Conservation (phyloP, 2,797 vertebrate species). For the Triplophysa yarkandensis region DNA sequence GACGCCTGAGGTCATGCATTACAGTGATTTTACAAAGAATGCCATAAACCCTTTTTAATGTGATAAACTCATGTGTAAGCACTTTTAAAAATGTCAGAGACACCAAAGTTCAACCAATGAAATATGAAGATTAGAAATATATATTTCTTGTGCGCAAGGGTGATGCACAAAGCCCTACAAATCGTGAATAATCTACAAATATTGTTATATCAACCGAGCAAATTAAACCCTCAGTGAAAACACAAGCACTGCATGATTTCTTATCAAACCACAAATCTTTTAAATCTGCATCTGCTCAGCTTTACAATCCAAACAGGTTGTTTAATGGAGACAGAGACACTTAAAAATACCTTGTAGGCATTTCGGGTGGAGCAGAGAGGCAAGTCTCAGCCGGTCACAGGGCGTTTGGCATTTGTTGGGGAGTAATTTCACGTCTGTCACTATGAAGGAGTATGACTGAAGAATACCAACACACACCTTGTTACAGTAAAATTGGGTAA, state of each 20-base stretch:
- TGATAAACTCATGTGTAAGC: background rate
- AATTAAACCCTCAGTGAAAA: background rate
- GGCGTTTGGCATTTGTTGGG: constrained; percentile 26
- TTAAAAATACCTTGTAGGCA: constrained; percentile 17
- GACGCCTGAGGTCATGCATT: background rate
- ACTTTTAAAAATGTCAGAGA: background rate
- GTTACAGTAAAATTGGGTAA: background rate
- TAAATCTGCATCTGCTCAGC: constrained; percentile 11
- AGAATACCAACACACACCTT: constrained; percentile 18
- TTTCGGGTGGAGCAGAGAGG: constrained; percentile 28
- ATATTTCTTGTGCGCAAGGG: background rate
- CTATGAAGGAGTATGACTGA: background rate
- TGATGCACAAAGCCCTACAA: background rate
- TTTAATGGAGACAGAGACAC: constrained; percentile 2
- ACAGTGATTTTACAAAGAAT: background rate
- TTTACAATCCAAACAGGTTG: constrained; percentile 1
- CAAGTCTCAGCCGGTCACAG: constrained; percentile 40
- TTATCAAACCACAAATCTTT: constrained; percentile 8
- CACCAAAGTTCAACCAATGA: background rate
- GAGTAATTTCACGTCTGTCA: constrained; percentile 28
- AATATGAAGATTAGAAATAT: background rate
- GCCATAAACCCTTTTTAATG: background rate
- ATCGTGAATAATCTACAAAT: background rate
- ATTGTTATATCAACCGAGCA: background rate
- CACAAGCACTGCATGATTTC: background rate